phyloP scores from a whole-genome alignment of 2,888 invertebrate genomes.

The Hirtodrosophila confusa region DNA sequence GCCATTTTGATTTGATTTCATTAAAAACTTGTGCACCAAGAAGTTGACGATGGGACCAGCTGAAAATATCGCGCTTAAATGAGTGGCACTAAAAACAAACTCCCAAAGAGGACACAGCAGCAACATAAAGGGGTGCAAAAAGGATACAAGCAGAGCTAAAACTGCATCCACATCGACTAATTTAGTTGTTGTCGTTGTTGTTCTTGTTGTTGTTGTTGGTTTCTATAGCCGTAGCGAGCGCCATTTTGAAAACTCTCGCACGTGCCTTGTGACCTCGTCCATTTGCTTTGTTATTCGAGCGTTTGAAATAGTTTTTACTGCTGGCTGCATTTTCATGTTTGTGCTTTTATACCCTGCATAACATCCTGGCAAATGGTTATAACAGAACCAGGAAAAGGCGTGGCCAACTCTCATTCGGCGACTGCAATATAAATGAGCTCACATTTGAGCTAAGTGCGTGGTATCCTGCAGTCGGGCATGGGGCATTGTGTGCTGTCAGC shows the following conservation, averaged over 20 bases:
- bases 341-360: constrained; percentile 22
- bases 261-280: constrained; percentile 56
- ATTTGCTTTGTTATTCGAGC: constrained; percentile 46
- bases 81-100: constrained; percentile 31
- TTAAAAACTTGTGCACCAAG: constrained; percentile 63
- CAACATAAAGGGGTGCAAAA: constrained; percentile 6
- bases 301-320: constrained; percentile 23
- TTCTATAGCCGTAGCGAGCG: constrained; percentile 16
- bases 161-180: constrained; percentile 52
- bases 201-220: constrained; percentile 13
- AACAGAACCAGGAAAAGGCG: not conserved
- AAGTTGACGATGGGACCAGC: constrained; percentile 13
- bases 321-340: constrained; percentile 38
- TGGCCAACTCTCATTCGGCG: not conserved
- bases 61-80: constrained; percentile 21
- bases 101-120: constrained; percentile 10
- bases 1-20: constrained; percentile 53
- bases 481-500: no score
- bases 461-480: not conserved
- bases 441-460: not conserved
- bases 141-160: constrained; percentile 21
- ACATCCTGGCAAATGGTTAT: not conserved
- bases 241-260: constrained; percentile 58
- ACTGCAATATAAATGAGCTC: no score
- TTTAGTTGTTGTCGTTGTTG: constrained; percentile 25